phyloP scores from a whole-genome alignment of 64 coral and sea anemone genomes.

The Montipora efflorescens region DNA sequence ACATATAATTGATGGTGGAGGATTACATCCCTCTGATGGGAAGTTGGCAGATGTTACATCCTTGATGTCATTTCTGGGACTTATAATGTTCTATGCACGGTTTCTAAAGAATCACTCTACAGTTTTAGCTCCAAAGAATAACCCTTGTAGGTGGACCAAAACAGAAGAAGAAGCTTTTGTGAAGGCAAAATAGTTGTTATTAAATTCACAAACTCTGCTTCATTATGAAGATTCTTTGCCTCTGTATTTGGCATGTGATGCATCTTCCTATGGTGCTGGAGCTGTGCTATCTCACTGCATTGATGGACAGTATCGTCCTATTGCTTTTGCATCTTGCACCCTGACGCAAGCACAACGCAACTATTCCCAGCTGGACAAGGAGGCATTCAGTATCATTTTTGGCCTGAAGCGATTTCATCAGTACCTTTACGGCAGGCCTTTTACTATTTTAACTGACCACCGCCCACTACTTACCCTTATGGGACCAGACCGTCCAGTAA shows the following conservation, averaged over 20 bases:
- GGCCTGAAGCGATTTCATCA: too few relatives aligned
- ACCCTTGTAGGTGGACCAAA: not conserved
- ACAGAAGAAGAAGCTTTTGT: conserved; percentile 53
- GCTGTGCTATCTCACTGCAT: conserved; percentile 71
- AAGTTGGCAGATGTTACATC: too few relatives aligned
- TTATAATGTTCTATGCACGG: too few relatives aligned
- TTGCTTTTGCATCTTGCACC: conserved; percentile 55
- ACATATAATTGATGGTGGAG: too few relatives aligned
- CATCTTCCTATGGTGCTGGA: conserved; percentile 73
- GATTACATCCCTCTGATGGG: too few relatives aligned
- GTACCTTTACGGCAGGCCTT: too few relatives aligned
- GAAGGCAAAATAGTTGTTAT: conserved; percentile 39
- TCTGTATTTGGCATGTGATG: conserved; percentile 52
- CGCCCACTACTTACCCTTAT: too few relatives aligned
- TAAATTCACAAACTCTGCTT: conserved; percentile 54
- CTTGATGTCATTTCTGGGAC: too few relatives aligned
- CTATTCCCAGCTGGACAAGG: conserved; percentile 60
- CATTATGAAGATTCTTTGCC: conserved; percentile 61
- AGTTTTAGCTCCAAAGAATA: too few relatives aligned
- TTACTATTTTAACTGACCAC: too few relatives aligned
- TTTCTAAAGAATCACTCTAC: too few relatives aligned
- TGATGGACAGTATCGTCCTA: conserved; percentile 30
- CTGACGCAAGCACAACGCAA: conserved; percentile 37
- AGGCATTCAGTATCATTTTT: conserved; percentile 2
- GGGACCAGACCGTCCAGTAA: too few relatives aligned